Base-by-base conservation (phyloP, 2,797 vertebrate species). In the Sciurus carolinensis region DNA sequence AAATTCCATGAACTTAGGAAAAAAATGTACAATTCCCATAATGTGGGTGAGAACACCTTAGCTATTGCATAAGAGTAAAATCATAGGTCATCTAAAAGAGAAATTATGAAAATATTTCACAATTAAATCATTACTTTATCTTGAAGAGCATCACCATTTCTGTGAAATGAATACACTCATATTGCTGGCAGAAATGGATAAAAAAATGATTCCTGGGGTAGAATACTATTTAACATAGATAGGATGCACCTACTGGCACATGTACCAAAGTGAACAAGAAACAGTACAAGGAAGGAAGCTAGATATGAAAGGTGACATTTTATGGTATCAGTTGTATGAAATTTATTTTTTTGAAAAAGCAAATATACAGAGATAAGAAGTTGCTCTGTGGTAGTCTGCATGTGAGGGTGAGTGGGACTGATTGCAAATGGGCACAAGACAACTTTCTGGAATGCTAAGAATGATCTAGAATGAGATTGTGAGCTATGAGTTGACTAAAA, bases 101-200 rank as follows among this genome's bases (percentile, higher is more conserved):
- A 75, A 69, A 67, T 86, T 42, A 93, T 7, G 17, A 64, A 89
- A 36, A 39, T 64, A 71, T 64, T 92, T 93, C 54, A 89, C 54
- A 89, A 22, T 5, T 28, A 36, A 75, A 17, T 30, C 82, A 47
- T 64, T 71, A 50, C 47, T 47, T 84, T 79, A 22, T 72, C 66
- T 89, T 67, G 80, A 85, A 62, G 26, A 86, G 14, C 7, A 67
- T 33, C 12, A 7, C 54, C 57, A 36, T 50, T 72, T 36, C 52
- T 84, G 15, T n/a, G 24, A 79, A 57, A 71, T 80, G 7, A 77
- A 24, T 10, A 28, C 33, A 50, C 12, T n/a, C 22, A n/a, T 26
- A 39, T 36, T 72, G 1, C 72, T 47, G 26, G 44, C 64, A n/a
- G 24, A 85, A 90, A 67, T 62, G 14, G 39, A 59, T 15, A 50